Evolutionary conservation across 2,113 vertebrate species (phyloP), one percentile per base, ranked within the genome.

Genomic region (Zosterops japonicus): DNA sequence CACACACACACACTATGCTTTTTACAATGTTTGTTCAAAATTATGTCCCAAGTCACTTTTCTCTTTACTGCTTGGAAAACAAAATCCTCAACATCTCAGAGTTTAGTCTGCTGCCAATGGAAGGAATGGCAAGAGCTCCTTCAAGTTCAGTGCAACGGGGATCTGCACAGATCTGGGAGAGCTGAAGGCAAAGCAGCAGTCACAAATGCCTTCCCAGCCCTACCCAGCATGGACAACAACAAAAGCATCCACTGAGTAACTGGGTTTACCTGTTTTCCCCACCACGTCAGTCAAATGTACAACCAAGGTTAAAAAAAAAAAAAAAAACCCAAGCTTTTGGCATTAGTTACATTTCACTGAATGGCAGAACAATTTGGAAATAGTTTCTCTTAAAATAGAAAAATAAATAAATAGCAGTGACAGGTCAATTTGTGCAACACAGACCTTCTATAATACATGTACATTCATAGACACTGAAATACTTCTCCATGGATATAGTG

Each of bases 341-440:
- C 80, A 92, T 96, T 29, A 60, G 63, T 60, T 35, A 68, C 64
- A 60, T 53, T 90, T 92, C 91, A 83, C 67, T 96, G 91, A 41
- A 46, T 24, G 63, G 91, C 71, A 85, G 90, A 96, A 95, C 81
- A 64, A 75, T 19, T 29, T 25, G 78, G 86, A 95, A 97, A 81
- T 68, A 47, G n/a, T 16, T 71, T 36, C 71, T 64, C 94, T 57
- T 74, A 53, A 97, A 94, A 89, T 27, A 95, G 96, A 44, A 64
- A 95, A 94, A 96, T 76, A 96, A 94, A 96, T 96, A 90, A 96
- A 90, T 82, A 96, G 39, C 52, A 80, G 84, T 80, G 75, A 88
- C 35, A 80, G 78, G 90, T 35, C 91, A 44, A 78, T 70, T 84
- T 86, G 86, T 93, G 95, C 96, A 89, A 79, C 82, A 95, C 53